These are phyloP conservation scores for Troilus luridus DNA, from an alignment of 2,888 invertebrate genomes.

Conservation along the genomic window DNA sequence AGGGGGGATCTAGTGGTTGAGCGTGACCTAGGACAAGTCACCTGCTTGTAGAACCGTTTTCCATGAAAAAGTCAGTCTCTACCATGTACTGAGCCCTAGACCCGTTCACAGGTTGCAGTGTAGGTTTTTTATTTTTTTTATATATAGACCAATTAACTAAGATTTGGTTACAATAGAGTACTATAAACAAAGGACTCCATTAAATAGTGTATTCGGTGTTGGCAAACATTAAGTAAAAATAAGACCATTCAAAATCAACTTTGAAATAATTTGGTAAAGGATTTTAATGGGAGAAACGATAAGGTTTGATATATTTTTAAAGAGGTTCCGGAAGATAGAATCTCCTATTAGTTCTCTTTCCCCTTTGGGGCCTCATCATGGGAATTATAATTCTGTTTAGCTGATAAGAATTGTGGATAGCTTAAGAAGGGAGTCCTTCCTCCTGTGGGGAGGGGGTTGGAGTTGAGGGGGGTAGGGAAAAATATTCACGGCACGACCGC, in stretches of 20 bases:
- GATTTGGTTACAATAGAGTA: background rate
- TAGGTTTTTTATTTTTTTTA: too few species aligned
- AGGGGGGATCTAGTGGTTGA: too few species aligned
- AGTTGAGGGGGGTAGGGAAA: background rate
- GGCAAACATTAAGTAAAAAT: background rate
- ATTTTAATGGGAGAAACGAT: conserved; percentile 15
- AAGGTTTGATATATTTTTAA: conserved; percentile 52
- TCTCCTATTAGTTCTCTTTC: conserved; percentile 51
- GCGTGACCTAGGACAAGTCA: too few species aligned
- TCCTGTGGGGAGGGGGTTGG: background rate
- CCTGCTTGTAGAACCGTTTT: too few species aligned
- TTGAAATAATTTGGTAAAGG: conserved; percentile 3
- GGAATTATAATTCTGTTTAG: conserved; percentile 49
- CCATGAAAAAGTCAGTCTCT: too few species aligned
- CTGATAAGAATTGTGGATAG: conserved; percentile 34
- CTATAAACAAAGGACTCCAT: background rate
- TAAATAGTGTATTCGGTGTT: background rate
- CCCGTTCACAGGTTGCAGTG: too few species aligned
- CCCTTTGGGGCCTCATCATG: conserved; percentile 1
- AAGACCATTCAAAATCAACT: background rate
- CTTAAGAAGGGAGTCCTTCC: conserved; percentile 23
- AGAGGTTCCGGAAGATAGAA: conserved; percentile 37
- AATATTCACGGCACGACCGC: conserved; percentile 54
- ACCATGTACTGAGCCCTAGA: too few species aligned
- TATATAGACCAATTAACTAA: too few species aligned